phyloP scores from a whole-genome alignment of 2,888 invertebrate genomes.

The Microchrysa polita region DNA sequence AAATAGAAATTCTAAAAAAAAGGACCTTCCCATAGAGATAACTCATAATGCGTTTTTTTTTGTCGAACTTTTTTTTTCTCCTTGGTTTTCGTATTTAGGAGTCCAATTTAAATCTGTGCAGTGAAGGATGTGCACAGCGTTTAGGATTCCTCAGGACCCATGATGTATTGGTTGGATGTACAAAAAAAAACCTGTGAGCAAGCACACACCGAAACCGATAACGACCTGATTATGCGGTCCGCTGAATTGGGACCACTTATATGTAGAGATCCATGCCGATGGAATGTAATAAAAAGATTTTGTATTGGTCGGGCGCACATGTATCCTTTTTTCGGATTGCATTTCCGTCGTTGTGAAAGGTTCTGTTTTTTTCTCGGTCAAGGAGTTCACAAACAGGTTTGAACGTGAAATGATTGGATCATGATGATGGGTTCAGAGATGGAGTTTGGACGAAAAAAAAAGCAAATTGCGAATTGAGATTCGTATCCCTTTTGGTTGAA shows the following conservation, averaged over 20 bases:
- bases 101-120: neutral
- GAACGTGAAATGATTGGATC: neutral
- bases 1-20: too few relatives aligned
- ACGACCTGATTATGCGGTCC: conserved; percentile 29
- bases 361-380: neutral
- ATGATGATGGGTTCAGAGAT: neutral
- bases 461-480: neutral
- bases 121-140: too few relatives aligned
- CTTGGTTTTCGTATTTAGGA: too few relatives aligned
- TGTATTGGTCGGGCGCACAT: neutral
- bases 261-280: conserved; percentile 2
- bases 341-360: neutral
- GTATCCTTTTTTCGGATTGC: conserved; percentile 25
- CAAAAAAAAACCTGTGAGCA: conserved; percentile 10
- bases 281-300: conserved; percentile 25
- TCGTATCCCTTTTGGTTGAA: too few relatives aligned
- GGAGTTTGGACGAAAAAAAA: neutral
- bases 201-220: conserved; percentile 25
- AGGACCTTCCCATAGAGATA: conserved; percentile 3
- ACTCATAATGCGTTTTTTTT: neutral
- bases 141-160: too few relatives aligned
- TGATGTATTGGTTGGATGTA: too few relatives aligned
- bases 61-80: neutral
- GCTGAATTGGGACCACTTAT: neutral
- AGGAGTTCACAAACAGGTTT: neutral